phyloP scores from a whole-genome alignment of 2,113 vertebrate genomes.

The Mastomys natalensis region DNA sequence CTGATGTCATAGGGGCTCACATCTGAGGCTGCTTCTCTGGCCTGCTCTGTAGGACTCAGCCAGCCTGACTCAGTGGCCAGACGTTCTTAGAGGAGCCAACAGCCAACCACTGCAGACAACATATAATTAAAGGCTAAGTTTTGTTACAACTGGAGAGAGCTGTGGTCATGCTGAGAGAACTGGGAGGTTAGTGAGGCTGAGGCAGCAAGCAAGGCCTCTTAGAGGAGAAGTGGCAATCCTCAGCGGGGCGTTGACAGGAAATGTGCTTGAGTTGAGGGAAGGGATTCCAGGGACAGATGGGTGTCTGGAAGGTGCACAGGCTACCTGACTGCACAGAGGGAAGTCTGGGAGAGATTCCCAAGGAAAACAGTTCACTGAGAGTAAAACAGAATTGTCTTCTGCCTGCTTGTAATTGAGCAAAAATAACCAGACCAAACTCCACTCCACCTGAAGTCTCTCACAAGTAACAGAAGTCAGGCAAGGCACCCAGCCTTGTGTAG shows the following conservation, averaged over 20 bases:
- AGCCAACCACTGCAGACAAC: slow-evolving; percentile 62
- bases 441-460: not conserved
- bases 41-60: slow-evolving; percentile 18
- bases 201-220: not conserved
- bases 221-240: not conserved
- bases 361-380: not conserved
- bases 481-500: not conserved
- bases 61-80: slow-evolving; percentile 63
- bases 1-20: not conserved
- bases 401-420: not conserved
- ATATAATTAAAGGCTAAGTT: slow-evolving; percentile 64
- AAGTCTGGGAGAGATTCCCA: not conserved
- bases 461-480: not conserved
- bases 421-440: not conserved
- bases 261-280: not conserved
- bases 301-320: not conserved
- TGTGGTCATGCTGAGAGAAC: not conserved
- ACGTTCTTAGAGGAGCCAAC: slow-evolving; percentile 12
- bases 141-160: slow-evolving; percentile 43
- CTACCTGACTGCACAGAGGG: not conserved
- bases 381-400: not conserved
- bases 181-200: not conserved
- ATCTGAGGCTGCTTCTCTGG: not conserved
- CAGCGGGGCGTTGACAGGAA: not conserved
- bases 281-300: not conserved